A percentile compares a stretch with the other conserved stretches of the same genome.
Evolutionary conservation across 2,888 invertebrate genomes (phyloP).

Genomic region (Lacanobia wlatinum): DNA sequence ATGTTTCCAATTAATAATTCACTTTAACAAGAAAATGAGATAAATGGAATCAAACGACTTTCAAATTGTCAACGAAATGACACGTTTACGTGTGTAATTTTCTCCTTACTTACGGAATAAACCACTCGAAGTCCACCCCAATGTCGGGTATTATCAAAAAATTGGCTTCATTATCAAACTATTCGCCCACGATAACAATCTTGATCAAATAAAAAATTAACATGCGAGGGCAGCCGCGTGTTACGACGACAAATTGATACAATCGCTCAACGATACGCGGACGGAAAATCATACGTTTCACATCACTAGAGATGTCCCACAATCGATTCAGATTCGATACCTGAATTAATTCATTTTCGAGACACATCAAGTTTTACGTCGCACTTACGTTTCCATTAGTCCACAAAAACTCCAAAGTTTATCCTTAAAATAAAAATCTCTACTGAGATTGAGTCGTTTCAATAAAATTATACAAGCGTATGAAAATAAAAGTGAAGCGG

Average conservation of each 20-base stretch:
- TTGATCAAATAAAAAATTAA: conserved; percentile 89
- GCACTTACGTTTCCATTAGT: conserved; percentile 34
- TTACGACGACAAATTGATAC: conserved; percentile 84
- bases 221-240: conserved; percentile 78
- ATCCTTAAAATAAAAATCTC: conserved; percentile 62
- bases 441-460: conserved; percentile 72
- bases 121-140: conserved; percentile 77
- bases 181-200: conserved; percentile 84
- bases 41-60: conserved; percentile 86
- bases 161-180: conserved; percentile 89
- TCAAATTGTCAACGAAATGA: conserved; percentile 86
- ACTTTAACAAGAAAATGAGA: conserved; percentile 80
- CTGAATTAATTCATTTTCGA: conserved; percentile 37
- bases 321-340: conserved; percentile 50
- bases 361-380: conserved; percentile 43
- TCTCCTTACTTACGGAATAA: conserved; percentile 78
- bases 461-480: conserved; percentile 82
- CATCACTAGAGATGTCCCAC: conserved; percentile 59
- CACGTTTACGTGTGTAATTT: conserved; percentile 84
- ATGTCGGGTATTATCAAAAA: conserved; percentile 86
- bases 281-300: conserved; percentile 69
- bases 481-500: conserved; percentile 79
- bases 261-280: conserved; percentile 77
- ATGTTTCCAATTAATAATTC: conserved; percentile 70
- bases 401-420: conserved; percentile 59